Conservation (phyloP, 2,797 vertebrate genomes). For the Chrosomus eos region DNA sequence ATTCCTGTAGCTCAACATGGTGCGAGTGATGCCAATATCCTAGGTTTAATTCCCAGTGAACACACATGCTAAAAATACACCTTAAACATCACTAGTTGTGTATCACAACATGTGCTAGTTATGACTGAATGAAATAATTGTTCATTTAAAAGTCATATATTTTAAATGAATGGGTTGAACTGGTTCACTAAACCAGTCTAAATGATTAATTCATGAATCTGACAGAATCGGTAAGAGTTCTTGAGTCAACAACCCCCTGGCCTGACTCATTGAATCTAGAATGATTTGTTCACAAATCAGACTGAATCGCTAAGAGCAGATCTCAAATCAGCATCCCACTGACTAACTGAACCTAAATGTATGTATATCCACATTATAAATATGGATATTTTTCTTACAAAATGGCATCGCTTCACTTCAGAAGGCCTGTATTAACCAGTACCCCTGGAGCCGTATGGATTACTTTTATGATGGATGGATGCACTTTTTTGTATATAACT, state of each 20-base stretch:
- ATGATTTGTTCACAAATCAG: not conserved
- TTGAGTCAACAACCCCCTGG: not conserved
- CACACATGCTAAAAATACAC: not conserved
- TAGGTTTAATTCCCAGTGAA: not conserved
- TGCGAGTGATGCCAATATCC: not conserved
- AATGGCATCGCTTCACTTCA: no score
- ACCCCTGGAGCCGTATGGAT: no score
- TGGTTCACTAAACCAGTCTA: not conserved
- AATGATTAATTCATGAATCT: not conserved
- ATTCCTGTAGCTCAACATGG: conserved; percentile 11
- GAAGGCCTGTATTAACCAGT: no score
- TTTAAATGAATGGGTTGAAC: not conserved
- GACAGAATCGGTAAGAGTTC: not conserved
- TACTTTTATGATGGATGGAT: no score
- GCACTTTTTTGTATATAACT: no score
- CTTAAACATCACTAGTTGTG: not conserved
- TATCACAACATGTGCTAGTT: not conserved
- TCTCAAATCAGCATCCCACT: not conserved
- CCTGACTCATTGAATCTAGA: not conserved
- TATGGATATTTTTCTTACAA: no score
- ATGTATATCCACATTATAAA: no score
- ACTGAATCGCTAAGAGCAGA: not conserved
- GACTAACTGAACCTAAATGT: not conserved
- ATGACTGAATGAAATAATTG: not conserved
- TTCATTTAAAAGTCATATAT: not conserved